These are phyloP conservation scores for Sycophila sp. DNA, from an alignment of 1,140 invertebrate species.

Conservation along the genomic window DNA sequence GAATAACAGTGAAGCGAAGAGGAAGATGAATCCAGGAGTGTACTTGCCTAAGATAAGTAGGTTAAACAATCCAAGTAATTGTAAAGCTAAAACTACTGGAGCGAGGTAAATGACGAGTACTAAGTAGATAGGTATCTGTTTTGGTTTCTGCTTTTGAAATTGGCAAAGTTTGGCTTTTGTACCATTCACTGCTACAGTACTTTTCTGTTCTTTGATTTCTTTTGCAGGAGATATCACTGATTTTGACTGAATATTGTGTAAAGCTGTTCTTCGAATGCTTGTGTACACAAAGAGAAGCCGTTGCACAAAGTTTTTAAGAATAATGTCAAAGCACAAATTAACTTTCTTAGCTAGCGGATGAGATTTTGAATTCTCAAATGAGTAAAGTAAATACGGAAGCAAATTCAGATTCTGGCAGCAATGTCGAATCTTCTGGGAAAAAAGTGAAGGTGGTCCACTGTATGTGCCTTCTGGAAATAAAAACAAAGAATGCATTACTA, in stretches of 20 bases:
- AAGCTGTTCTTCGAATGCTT: constrained; percentile 39
- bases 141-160: constrained; percentile 42
- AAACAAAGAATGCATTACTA: constrained; percentile 5
- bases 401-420: constrained; percentile 64
- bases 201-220: neutral
- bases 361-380: constrained; percentile 59
- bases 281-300: constrained; percentile 52
- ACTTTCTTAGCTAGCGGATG: constrained; percentile 55
- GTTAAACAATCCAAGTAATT: constrained; percentile 49
- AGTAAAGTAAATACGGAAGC: constrained; percentile 60
- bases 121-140: constrained; percentile 41
- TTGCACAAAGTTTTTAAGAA: constrained; percentile 48
- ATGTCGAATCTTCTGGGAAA: constrained; percentile 63
- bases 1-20: constrained; percentile 52
- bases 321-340: constrained; percentile 49
- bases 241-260: constrained; percentile 36
- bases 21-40: constrained; percentile 61
- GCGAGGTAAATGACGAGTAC: constrained; percentile 54
- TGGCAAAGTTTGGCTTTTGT: constrained; percentile 12
- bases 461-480: constrained; percentile 55
- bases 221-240: constrained; percentile 1
- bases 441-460: constrained; percentile 56
- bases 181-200: neutral
- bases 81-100: constrained; percentile 51
- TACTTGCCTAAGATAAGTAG: constrained; percentile 54